Percentiles rank a stretch among this genome's conserved stretches.
Evolutionary conservation across 2,113 vertebrate genomes (phyloP).

Genomic region (Carettochelys insculpta): DNA sequence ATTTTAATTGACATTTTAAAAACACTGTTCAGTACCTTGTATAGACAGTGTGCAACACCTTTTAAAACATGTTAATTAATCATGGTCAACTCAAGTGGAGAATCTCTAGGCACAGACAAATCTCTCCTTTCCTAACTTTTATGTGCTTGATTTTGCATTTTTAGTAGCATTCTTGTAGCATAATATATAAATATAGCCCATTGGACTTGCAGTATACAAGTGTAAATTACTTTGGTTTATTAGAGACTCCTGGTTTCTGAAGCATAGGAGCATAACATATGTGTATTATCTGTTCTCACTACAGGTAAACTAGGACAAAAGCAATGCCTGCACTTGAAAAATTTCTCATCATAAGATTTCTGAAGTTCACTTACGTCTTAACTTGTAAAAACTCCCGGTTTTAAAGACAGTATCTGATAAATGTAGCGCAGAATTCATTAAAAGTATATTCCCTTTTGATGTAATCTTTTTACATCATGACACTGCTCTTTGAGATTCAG

Average conservation of each 20-base stretch:
- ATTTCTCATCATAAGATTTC: too few relatives aligned
- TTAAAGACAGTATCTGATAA: not conserved
- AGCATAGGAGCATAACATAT: not conserved
- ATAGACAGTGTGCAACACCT: too few relatives aligned
- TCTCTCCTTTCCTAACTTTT: not conserved
- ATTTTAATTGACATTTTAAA: not conserved
- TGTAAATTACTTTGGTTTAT: not conserved
- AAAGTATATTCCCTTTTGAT: not conserved
- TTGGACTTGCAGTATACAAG: not conserved
- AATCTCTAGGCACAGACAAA: not conserved
- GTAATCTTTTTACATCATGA: not conserved
- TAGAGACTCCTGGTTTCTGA: not conserved
- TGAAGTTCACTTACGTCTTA: too few relatives aligned
- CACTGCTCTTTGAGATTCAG: not conserved
- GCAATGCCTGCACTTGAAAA: too few relatives aligned
- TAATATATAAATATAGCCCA: not conserved
- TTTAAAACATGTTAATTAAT: not conserved
- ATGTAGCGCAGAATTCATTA: not conserved
- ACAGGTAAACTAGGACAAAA: too few relatives aligned
- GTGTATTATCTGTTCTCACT: not conserved
- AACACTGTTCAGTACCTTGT: too few relatives aligned
- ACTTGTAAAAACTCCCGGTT: too few relatives aligned
- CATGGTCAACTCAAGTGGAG: not conserved
- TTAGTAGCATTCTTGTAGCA: not conserved
- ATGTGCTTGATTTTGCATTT: not conserved